Percentiles rank a stretch among this genome's conserved stretches.
Conservation (phyloP, 2,888 invertebrate genomes). For the Drosophila buzzatii region DNA sequence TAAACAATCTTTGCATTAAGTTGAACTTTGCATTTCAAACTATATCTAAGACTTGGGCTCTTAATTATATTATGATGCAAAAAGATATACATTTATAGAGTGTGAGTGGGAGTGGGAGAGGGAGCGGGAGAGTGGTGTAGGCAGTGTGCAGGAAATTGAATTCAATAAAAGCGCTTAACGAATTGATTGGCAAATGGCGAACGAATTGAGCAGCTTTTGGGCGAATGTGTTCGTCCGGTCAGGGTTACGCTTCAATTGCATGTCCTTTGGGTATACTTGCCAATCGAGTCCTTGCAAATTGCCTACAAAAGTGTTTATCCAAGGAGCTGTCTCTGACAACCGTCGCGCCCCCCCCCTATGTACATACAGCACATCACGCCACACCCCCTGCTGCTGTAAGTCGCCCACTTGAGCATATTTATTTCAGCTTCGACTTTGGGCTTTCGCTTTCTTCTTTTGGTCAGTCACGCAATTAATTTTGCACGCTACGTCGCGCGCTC, state of each 20-base stretch:
- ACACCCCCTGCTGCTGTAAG: not conserved
- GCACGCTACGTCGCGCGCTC: slow-evolving; percentile 63
- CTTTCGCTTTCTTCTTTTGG: slow-evolving; percentile 53
- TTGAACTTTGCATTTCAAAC: not conserved
- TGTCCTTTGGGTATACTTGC: slow-evolving; percentile 36
- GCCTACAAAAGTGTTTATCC: slow-evolving; percentile 53
- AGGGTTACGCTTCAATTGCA: slow-evolving; percentile 49
- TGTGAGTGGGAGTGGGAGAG: not conserved
- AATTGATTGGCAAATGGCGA: slow-evolving; percentile 45
- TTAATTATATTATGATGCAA: not conserved
- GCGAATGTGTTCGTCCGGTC: slow-evolving; percentile 14
- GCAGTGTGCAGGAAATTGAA: slow-evolving; percentile 33
- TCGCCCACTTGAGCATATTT: slow-evolving; percentile 8
- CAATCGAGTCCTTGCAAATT: slow-evolving; percentile 44
- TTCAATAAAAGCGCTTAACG: slow-evolving; percentile 48
- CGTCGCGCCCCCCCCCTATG: too few species aligned
- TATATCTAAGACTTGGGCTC: not conserved
- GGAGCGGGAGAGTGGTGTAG: not conserved
- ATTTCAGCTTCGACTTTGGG: slow-evolving; percentile 42
- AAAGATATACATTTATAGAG: not conserved
- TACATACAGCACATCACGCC: not conserved
- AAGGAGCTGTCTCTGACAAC: not conserved
- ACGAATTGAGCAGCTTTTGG: slow-evolving; percentile 42
- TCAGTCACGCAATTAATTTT: slow-evolving; percentile 79
- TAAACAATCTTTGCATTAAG: not conserved